phyloP scores from a whole-genome alignment of 2,888 invertebrate species.

The Cyaniris semiargus region DNA sequence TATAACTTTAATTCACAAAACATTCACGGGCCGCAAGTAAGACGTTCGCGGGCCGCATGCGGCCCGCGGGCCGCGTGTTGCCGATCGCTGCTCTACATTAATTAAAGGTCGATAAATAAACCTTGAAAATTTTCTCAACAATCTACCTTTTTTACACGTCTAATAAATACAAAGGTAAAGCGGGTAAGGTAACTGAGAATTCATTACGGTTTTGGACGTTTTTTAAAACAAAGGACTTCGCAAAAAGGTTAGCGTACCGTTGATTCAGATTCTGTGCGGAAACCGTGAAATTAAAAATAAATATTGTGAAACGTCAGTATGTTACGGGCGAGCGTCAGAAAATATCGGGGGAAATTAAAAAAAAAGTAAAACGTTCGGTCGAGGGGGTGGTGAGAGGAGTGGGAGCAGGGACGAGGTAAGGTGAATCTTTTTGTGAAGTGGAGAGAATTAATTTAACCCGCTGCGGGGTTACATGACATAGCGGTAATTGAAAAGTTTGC shows the following conservation, averaged over 20 bases:
- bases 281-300: slow-evolving; percentile 79
- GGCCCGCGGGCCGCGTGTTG: no score
- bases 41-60: no score
- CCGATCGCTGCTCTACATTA: no score
- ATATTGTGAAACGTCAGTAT: slow-evolving; percentile 79
- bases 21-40: no score
- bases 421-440: slow-evolving; percentile 81
- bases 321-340: slow-evolving; percentile 65
- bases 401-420: slow-evolving; percentile 60
- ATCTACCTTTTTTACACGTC: background rate
- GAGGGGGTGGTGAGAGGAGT: slow-evolving; percentile 62
- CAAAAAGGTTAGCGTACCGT: slow-evolving; percentile 64
- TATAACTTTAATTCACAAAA: no score
- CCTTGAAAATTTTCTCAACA: background rate
- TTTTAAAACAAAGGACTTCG: slow-evolving; percentile 63
- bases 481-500: slow-evolving; percentile 81
- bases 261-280: slow-evolving; percentile 71
- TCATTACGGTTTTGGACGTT: slow-evolving; percentile 60
- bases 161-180: slow-evolving; percentile 37
- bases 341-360: slow-evolving; percentile 64
- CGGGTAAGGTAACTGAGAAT: slow-evolving; percentile 47
- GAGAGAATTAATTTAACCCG: slow-evolving; percentile 81
- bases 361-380: slow-evolving; percentile 58
- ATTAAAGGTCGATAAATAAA: background rate
- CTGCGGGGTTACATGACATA: slow-evolving; percentile 80